A percentile compares a stretch with the other conserved stretches of the same genome.
Conservation (phyloP, 1,140 invertebrate genomes). For the Bombyx mandarina region DNA sequence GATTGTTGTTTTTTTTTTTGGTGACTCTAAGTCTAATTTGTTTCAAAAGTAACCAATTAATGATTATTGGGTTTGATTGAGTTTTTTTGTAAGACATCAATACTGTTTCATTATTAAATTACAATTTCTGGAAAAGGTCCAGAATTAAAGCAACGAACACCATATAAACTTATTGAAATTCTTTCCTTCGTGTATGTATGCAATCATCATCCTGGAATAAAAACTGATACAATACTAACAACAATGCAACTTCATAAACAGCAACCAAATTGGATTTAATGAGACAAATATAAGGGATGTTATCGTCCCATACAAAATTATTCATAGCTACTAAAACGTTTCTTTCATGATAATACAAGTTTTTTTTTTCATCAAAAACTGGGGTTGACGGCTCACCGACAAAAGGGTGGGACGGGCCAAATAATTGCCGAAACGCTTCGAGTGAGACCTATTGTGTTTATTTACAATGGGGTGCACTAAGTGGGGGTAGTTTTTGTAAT, state of each 20-base stretch:
- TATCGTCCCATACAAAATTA: slow-evolving; percentile 64
- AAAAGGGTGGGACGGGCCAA: slow-evolving; percentile 67
- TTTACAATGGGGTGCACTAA: slow-evolving; percentile 63
- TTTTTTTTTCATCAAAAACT: slow-evolving; percentile 51
- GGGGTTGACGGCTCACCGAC: slow-evolving; percentile 58
- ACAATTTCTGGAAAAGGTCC: too few species aligned
- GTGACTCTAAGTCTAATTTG: too few species aligned
- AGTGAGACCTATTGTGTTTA: slow-evolving; percentile 63
- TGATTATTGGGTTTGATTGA: too few species aligned
- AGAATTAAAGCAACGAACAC: too few species aligned
- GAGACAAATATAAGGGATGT: slow-evolving; percentile 63
- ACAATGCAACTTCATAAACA: slow-evolving; percentile 25
- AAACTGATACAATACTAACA: too few species aligned
- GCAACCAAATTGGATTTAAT: slow-evolving; percentile 65
- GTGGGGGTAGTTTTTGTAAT: slow-evolving; percentile 69
- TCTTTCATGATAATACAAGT: slow-evolving; percentile 50
- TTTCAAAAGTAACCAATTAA: too few species aligned
- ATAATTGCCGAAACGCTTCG: slow-evolving; percentile 69
- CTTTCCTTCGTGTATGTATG: too few species aligned
- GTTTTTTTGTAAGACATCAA: too few species aligned
- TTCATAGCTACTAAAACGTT: slow-evolving; percentile 68
- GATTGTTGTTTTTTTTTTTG: too few species aligned
- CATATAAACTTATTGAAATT: too few species aligned
- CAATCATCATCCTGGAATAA: too few species aligned
- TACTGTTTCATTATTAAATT: too few species aligned